Conservation (phyloP, 2,888 invertebrate species). For the Scotopteryx bipunctaria region DNA sequence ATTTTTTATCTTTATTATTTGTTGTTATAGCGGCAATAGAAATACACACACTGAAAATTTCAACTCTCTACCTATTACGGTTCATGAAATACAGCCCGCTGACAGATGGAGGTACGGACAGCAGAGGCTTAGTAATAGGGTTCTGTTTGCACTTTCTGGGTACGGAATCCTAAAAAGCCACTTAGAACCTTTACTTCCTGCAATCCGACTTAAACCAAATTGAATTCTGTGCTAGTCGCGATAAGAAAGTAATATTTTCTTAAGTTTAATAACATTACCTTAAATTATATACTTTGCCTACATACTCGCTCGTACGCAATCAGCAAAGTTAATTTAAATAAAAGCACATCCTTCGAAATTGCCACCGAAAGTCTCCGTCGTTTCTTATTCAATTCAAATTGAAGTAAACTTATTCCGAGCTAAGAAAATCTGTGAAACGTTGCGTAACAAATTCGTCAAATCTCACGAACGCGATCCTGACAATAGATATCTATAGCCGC, state of each 20-base stretch:
- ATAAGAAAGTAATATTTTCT: background rate
- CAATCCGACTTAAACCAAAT: background rate
- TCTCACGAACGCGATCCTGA: conserved; percentile 14
- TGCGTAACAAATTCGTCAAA: conserved; percentile 29
- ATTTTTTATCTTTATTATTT: too few relatives aligned
- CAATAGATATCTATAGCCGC: background rate
- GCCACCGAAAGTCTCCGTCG: conserved; percentile 18
- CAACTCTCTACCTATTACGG: too few relatives aligned
- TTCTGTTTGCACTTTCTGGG: too few relatives aligned
- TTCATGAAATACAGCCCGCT: too few relatives aligned
- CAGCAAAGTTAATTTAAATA: conserved; percentile 24
- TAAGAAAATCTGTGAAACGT: conserved; percentile 16
- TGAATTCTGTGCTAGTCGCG: background rate
- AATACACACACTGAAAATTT: too few relatives aligned
- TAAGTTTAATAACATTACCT: conserved; percentile 5
- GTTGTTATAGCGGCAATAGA: too few relatives aligned
- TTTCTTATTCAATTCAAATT: conserved; percentile 20
- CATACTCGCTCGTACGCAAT: conserved; percentile 15
- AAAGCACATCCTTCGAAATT: conserved; percentile 22
- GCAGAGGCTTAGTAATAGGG: too few relatives aligned
- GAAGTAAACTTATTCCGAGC: conserved; percentile 13
- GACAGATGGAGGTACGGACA: too few relatives aligned
- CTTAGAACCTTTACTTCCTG: too few relatives aligned
- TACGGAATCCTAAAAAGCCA: too few relatives aligned
- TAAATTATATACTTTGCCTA: conserved; percentile 10